A percentile compares a stretch with the other conserved stretches of the same genome.
These are phyloP conservation scores for Pelosia muscerda DNA, from an alignment of 2,888 invertebrate genomes.

Conservation along the genomic window DNA sequence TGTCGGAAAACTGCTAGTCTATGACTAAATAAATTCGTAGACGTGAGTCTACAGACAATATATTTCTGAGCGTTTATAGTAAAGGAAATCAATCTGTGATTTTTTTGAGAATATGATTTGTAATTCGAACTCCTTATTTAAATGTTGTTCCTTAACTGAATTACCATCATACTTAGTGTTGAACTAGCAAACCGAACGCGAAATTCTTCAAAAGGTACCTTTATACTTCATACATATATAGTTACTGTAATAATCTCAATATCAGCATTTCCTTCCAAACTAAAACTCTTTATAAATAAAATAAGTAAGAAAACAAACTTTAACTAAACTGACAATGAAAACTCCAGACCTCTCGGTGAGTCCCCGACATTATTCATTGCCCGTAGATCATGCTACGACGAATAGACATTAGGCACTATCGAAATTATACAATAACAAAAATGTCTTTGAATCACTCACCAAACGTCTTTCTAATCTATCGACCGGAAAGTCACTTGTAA, in stretches of 20 bases:
- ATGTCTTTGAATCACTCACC: constrained; percentile 68
- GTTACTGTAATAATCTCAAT: neutral
- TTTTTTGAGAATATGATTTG: no score
- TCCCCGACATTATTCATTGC: constrained; percentile 24
- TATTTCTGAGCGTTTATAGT: no score
- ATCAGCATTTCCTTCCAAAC: constrained; percentile 14
- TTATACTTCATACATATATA: no score
- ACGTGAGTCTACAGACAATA: neutral
- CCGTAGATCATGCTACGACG: constrained; percentile 50
- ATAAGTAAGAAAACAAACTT: no score
- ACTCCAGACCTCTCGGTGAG: constrained; percentile 15
- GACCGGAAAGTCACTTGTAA: constrained; percentile 36
- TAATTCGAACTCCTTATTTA: neutral
- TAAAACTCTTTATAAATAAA: constrained; percentile 14
- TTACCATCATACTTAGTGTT: neutral
- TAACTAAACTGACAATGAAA: no score
- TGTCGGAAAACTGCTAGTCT: neutral
- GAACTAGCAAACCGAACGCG: neutral
- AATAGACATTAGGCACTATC: constrained; percentile 66
- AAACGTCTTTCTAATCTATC: constrained; percentile 33
- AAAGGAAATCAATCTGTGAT: no score
- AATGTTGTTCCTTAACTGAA: neutral
- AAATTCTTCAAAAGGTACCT: neutral
- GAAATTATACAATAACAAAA: constrained; percentile 55
- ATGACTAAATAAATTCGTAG: neutral